These are phyloP conservation scores for Mastomys coucha DNA, from an alignment of 2,113 vertebrate species.

Conservation along the genomic window DNA sequence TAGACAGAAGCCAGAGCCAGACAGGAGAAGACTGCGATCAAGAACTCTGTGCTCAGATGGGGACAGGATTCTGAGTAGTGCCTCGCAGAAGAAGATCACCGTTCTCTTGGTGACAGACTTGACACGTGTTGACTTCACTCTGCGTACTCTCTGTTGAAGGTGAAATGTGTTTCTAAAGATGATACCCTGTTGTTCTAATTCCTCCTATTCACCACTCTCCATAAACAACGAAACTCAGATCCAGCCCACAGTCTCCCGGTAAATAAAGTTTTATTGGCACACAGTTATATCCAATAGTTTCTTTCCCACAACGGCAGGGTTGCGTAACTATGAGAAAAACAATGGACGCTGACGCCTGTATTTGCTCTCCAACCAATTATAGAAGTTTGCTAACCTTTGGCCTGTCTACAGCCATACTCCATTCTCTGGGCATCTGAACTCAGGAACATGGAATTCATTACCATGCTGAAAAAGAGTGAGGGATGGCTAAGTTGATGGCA, in stretches of 20 bases:
- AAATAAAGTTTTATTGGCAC: conserved; percentile 30
- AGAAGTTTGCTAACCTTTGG: neutral
- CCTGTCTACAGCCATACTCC: neutral
- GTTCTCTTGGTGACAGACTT: neutral
- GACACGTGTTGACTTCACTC: neutral
- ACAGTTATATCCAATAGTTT: neutral
- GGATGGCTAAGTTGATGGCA: neutral
- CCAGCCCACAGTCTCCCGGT: neutral
- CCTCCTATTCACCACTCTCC: neutral
- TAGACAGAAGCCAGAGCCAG: neutral
- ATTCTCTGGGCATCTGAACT: neutral
- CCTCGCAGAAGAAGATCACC: no score
- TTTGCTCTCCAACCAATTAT: neutral
- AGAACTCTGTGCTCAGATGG: neutral
- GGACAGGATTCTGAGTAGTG: neutral
- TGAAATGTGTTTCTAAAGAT: neutral
- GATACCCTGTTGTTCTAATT: neutral
- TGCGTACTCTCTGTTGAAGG: neutral
- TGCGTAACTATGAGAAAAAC: neutral
- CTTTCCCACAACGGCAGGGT: neutral
- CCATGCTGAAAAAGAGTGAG: neutral
- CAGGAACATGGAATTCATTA: neutral
- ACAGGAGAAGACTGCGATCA: neutral
- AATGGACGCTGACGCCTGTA: neutral
- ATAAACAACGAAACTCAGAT: neutral